Conservation (phyloP, 2,797 vertebrate genomes). For the Coluber constrictor region DNA sequence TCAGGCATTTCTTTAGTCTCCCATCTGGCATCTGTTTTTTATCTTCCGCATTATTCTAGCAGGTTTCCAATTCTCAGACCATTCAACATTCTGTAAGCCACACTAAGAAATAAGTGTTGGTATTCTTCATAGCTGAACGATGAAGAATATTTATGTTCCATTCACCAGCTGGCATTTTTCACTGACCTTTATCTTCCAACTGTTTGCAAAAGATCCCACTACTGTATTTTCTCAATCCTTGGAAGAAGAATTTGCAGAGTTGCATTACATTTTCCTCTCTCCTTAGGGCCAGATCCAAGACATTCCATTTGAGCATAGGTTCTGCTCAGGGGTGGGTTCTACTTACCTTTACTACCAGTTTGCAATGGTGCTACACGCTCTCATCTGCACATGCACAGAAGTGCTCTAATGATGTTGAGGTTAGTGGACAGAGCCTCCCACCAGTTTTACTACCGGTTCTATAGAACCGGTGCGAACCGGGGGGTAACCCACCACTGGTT, state of each 20-base stretch:
- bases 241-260: not conserved
- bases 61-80: constrained; percentile 21
- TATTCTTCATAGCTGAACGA: constrained; percentile 9
- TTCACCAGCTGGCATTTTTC: not conserved
- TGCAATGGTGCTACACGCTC: too few species aligned
- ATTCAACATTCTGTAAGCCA: constrained; percentile 25
- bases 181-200: not conserved
- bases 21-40: constrained; percentile 51
- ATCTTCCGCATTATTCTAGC: constrained; percentile 39
- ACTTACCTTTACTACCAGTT: too few species aligned
- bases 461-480: too few species aligned
- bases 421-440: too few species aligned
- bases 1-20: constrained; percentile 57
- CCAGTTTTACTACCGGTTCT: too few species aligned
- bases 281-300: not conserved
- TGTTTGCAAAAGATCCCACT: not conserved
- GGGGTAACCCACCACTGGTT: not conserved
- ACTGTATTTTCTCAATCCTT: not conserved
- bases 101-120: constrained; percentile 15
- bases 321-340: not conserved
- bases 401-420: too few species aligned
- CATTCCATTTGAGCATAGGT: not conserved
- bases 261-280: not conserved
- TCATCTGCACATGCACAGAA: too few species aligned
- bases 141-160: constrained; percentile 8